A percentile compares a stretch with the other conserved stretches of the same genome.
Evolutionary conservation across 1,140 invertebrate genomes (phyloP).

Genomic region (Meloidogyne exigua): DNA sequence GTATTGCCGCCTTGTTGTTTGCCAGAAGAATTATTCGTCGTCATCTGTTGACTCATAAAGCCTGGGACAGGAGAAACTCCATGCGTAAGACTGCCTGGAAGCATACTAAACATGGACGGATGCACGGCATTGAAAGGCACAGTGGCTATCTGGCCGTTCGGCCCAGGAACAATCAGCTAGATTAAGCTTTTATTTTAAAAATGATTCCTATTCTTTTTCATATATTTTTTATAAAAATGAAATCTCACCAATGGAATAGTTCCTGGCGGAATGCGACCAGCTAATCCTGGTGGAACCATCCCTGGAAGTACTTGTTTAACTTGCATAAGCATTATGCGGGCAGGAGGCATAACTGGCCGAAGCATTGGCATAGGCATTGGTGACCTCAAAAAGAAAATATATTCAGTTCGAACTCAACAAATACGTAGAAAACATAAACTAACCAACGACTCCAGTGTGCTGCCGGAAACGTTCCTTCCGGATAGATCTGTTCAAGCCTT

Average conservation of each 20-base stretch:
- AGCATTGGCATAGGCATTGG: neutral
- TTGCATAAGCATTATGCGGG: neutral
- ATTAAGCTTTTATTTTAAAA: neutral
- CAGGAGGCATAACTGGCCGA: neutral
- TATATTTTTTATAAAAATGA: neutral
- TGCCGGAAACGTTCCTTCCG: constrained; percentile 9
- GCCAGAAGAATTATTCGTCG: neutral
- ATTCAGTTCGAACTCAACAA: too few species aligned
- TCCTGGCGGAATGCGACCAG: neutral
- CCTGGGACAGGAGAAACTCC: too few species aligned
- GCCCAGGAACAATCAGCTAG: neutral
- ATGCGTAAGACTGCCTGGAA: neutral
- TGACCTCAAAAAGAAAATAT: neutral
- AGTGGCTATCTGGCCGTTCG: neutral
- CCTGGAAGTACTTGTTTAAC: neutral
- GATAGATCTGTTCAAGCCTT: constrained; percentile 17
- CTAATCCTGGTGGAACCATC: neutral
- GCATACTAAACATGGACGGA: neutral
- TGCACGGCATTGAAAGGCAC: neutral
- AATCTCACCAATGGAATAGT: neutral
- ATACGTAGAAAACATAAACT: neutral
- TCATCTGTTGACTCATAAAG: constrained; percentile 8
- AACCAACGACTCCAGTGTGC: neutral
- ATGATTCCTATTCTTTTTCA: neutral
- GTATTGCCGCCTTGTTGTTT: constrained; percentile 13